Conservation (phyloP, 2,113 vertebrate species). For the Pangasianodon hypophthalmus region DNA sequence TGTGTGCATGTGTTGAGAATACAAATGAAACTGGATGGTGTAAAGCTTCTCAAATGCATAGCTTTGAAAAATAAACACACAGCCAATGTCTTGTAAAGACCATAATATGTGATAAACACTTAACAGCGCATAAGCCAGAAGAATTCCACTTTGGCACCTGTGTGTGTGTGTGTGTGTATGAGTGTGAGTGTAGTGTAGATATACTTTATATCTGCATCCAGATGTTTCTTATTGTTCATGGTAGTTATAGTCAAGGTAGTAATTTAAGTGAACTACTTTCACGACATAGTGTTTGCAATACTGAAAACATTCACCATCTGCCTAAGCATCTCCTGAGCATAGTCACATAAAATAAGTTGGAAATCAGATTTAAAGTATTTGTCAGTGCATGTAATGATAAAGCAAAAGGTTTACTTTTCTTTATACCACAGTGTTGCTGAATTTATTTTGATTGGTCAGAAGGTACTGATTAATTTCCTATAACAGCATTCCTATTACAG, state of each 20-base stretch:
- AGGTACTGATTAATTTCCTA: background rate
- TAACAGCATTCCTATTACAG: background rate
- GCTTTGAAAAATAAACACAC: background rate
- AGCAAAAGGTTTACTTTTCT: background rate
- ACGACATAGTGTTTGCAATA: background rate
- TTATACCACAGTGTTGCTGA: background rate
- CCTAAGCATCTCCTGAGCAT: background rate
- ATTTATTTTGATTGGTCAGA: background rate
- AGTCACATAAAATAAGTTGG: background rate
- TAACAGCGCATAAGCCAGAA: background rate
- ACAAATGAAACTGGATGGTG: slow-evolving; percentile 15
- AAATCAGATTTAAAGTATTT: background rate
- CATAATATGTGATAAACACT: background rate
- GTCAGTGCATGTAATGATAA: background rate
- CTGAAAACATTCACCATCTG: background rate
- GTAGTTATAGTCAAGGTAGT: background rate
- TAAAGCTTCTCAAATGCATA: background rate
- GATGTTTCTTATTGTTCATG: background rate
- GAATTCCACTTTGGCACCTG: background rate
- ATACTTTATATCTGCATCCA: background rate
- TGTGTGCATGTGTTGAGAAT: slow-evolving; percentile 34
- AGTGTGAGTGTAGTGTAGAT: background rate
- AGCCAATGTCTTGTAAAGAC: background rate
- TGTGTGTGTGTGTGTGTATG: background rate
- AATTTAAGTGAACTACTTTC: background rate